phyloP scores from a whole-genome alignment of 2,797 vertebrate species.

The Coregonus suidteri region DNA sequence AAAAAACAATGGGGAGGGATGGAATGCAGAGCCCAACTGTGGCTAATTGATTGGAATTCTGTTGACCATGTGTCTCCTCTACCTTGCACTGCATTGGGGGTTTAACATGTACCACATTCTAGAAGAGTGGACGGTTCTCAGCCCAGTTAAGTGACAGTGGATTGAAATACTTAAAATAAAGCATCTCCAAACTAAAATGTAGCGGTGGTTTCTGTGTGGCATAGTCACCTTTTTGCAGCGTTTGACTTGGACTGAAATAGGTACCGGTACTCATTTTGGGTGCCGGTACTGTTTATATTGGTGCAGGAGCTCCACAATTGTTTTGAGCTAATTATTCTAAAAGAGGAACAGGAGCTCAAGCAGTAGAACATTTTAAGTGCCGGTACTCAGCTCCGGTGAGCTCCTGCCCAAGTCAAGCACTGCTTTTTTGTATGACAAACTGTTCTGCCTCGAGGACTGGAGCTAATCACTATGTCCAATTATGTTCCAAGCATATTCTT shows the following conservation, averaged over 20 bases:
- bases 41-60: slow-evolving; percentile 56
- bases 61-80: slow-evolving; percentile 30
- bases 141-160: not conserved
- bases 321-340: no score
- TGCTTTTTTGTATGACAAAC: no score
- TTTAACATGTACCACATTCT: not conserved
- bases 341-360: no score
- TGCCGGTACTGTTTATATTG: no score
- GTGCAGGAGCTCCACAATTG: no score
- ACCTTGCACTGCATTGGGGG: not conserved
- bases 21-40: slow-evolving; percentile 55
- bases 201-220: not conserved
- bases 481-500: not conserved
- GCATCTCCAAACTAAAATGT: no score
- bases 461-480: not conserved
- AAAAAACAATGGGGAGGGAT: slow-evolving; percentile 45
- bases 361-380: no score
- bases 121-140: not conserved
- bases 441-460: not conserved
- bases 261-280: no score
- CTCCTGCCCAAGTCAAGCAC: no score
- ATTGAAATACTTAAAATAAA: not conserved
- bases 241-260: no score
- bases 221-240: not conserved
- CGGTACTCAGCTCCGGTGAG: no score